These are phyloP conservation scores for Agapostemon virescens DNA, from an alignment of 2,888 invertebrate species.

Conservation along the genomic window DNA sequence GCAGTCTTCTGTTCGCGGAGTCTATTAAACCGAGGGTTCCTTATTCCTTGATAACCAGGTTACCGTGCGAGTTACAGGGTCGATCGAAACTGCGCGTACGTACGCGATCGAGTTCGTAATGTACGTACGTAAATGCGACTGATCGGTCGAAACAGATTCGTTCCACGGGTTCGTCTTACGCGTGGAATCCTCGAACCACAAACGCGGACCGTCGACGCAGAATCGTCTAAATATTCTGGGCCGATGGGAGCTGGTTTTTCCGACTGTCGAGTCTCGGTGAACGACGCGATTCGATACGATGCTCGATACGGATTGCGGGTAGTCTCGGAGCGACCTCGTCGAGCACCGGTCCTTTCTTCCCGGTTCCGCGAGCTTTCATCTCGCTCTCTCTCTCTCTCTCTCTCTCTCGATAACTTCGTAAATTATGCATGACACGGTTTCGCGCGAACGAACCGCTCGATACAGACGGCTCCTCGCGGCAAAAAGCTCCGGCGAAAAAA, in stretches of 20 bases:
- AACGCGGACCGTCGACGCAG: too few species aligned
- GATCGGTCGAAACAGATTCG: too few species aligned
- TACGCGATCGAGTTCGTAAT: too few species aligned
- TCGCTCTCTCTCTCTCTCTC: constrained; percentile 2
- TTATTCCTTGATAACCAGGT: background rate
- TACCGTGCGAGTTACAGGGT: background rate
- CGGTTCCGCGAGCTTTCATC: background rate
- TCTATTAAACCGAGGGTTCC: background rate
- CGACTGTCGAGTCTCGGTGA: background rate
- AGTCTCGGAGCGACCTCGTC: background rate
- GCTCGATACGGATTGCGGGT: background rate
- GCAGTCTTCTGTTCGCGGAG: background rate
- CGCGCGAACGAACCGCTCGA: constrained; percentile 31
- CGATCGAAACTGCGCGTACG: background rate
- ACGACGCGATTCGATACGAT: background rate
- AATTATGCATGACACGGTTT: constrained; percentile 37
- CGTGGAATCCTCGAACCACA: too few species aligned
- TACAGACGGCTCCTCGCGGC: constrained; percentile 16
- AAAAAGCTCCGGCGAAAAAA: constrained; percentile 2
- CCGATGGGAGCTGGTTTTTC: background rate
- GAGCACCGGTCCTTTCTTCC: background rate
- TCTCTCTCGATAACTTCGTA: constrained; percentile 31
- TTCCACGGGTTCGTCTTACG: too few species aligned
- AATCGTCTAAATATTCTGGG: background rate
- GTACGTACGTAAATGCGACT: too few species aligned